These are phyloP conservation scores for Drosophila littoralis DNA, from an alignment of 1,140 invertebrate species.

Conservation along the genomic window DNA sequence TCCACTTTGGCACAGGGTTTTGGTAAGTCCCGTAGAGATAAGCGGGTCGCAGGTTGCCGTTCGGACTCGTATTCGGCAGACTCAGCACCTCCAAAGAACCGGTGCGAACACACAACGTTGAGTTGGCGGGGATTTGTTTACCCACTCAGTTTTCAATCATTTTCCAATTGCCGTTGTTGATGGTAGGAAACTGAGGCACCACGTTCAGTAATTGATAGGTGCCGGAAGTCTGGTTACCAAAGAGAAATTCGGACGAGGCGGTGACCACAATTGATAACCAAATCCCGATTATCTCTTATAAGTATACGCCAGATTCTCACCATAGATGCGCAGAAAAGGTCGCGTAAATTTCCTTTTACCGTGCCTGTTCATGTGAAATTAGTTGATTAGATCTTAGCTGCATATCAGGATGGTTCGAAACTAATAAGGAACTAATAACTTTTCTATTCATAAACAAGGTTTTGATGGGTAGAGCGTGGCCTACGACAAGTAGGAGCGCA, in stretches of 20 bases:
- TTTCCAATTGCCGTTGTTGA: constrained; percentile 38
- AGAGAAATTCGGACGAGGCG: constrained; percentile 23
- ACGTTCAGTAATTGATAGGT: constrained; percentile 32
- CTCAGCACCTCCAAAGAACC: constrained; percentile 16
- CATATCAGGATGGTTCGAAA: too few relatives aligned
- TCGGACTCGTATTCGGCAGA: background rate
- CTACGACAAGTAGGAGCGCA: constrained; percentile 13
- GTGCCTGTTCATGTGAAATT: background rate
- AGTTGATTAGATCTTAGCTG: constrained; percentile 1
- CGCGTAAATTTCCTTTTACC: background rate
- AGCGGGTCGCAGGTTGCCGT: background rate
- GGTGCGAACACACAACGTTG: constrained; percentile 13
- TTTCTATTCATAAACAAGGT: background rate
- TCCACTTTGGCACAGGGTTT: constrained; percentile 33
- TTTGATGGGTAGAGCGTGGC: background rate
- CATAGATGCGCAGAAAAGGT: constrained; percentile 4
- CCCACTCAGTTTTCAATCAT: constrained; percentile 28
- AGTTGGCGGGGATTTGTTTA: background rate
- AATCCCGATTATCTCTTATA: background rate
- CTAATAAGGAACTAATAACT: background rate
- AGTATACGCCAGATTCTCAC: constrained; percentile 3
- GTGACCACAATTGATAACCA: too few relatives aligned
- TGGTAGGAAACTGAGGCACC: constrained; percentile 30
- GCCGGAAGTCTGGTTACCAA: constrained; percentile 11
- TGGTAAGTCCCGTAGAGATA: background rate